phyloP scores from a whole-genome alignment of 23 tunicate genomes.

The Phallusia fumigata region DNA sequence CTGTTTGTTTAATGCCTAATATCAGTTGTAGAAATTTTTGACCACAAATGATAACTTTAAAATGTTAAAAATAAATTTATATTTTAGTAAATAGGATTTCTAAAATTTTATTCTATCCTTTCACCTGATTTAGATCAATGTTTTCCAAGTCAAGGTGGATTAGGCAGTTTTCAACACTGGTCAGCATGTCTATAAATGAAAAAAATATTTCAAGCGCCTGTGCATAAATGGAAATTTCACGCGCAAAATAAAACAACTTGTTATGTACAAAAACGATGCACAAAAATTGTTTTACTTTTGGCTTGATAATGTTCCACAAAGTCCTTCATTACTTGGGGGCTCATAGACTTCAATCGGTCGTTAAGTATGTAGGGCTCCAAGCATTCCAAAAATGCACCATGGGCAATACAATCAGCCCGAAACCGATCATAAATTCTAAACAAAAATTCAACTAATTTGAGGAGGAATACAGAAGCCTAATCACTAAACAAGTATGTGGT shows the following conservation, averaged over 20 bases:
- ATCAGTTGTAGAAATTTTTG: too few relatives aligned
- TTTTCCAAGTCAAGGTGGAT: slow-evolving; percentile 71
- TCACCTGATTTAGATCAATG: slow-evolving; percentile 84
- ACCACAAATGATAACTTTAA: too few relatives aligned
- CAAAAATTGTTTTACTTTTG: slow-evolving; percentile 44
- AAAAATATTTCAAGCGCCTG: neutral
- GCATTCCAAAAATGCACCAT: slow-evolving; percentile 90
- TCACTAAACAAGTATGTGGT: too few relatives aligned
- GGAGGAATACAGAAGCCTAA: too few relatives aligned
- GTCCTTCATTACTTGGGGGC: slow-evolving; percentile 84
- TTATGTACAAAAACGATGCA: neutral
- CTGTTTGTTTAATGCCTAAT: too few relatives aligned
- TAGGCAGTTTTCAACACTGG: slow-evolving; percentile 76
- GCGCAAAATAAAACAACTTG: neutral
- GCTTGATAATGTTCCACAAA: slow-evolving; percentile 91
- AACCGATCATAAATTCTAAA: slow-evolving; percentile 85
- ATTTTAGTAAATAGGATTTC: too few relatives aligned
- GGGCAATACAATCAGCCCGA: slow-evolving; percentile 76
- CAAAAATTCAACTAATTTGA: neutral
- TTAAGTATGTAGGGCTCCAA: slow-evolving; percentile 88
- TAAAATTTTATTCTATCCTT: too few relatives aligned
- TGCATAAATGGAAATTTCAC: neutral
- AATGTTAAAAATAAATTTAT: too few relatives aligned
- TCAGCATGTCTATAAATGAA: slow-evolving; percentile 69
- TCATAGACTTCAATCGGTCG: slow-evolving; percentile 60